Conservation (phyloP, 2,888 invertebrate species). For the Epinotia demarniana region DNA sequence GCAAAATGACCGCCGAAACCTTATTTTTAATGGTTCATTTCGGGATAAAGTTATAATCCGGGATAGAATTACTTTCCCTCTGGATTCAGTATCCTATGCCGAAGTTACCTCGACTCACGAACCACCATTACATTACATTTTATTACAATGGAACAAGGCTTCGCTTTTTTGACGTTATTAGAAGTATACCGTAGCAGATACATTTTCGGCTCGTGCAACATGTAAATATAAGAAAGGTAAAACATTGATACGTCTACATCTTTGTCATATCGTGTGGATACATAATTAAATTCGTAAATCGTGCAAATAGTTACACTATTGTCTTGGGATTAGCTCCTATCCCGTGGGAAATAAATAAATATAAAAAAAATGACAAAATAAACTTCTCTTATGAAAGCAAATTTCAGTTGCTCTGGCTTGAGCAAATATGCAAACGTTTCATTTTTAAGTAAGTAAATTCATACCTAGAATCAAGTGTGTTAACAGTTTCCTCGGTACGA, state of each 20-base stretch:
- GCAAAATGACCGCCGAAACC: conserved; percentile 58
- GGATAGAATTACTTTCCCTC: conserved; percentile 67
- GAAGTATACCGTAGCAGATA: conserved; percentile 62
- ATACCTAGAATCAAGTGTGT: not conserved
- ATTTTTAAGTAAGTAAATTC: no score
- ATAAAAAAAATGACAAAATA: no score
- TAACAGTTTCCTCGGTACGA: not conserved
- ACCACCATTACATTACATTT: conserved; percentile 76
- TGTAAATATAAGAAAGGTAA: no score
- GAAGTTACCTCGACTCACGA: conserved; percentile 64
- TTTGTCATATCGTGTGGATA: no score
- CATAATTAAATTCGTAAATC: not conserved
- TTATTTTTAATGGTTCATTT: conserved; percentile 66
- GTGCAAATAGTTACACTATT: no score
- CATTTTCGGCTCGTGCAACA: not conserved
- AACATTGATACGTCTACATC: no score
- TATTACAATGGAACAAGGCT: conserved; percentile 75
- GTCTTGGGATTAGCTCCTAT: no score
- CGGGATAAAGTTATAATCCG: conserved; percentile 66
- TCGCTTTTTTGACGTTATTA: conserved; percentile 71
- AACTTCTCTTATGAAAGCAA: not conserved
- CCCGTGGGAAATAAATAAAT: no score
- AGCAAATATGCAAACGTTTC: not conserved
- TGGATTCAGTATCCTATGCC: conserved; percentile 63
- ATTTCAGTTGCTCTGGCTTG: not conserved